A percentile compares a stretch with the other conserved stretches of the same genome.
Evolutionary conservation across 2,797 vertebrate species (phyloP).

Genomic region (Adelosebastes latens): DNA sequence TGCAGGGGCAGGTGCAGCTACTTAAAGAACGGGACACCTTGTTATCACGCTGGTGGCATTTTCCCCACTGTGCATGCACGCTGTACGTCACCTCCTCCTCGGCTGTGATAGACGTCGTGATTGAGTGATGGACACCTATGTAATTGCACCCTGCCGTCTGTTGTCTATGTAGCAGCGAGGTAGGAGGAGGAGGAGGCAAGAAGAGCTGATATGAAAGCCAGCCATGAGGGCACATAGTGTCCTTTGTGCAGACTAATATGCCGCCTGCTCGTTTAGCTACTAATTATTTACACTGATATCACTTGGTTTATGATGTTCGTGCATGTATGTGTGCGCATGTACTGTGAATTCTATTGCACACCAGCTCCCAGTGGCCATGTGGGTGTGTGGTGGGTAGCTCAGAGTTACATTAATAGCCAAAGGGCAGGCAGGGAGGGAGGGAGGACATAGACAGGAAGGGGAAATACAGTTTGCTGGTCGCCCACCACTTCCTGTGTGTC

Average conservation of each 20-base stretch:
- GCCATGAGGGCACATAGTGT: slow-evolving; percentile 30
- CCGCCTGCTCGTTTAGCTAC: slow-evolving; percentile 49
- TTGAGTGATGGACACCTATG: slow-evolving; percentile 56
- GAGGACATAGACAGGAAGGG: slow-evolving; percentile 83
- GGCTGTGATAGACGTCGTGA: slow-evolving; percentile 34
- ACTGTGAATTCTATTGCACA: slow-evolving; percentile 56
- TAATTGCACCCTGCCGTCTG: slow-evolving; percentile 54
- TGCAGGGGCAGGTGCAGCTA: slow-evolving; percentile 21
- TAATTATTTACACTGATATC: slow-evolving; percentile 64
- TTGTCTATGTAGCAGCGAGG: slow-evolving; percentile 36
- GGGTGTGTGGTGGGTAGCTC: slow-evolving; percentile 83
- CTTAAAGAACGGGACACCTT: slow-evolving; percentile 32
- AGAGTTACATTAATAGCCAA: slow-evolving; percentile 84
- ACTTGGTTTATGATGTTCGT: slow-evolving; percentile 43
- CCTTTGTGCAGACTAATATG: slow-evolving; percentile 45
- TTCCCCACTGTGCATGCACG: slow-evolving; percentile 38
- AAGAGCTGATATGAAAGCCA: slow-evolving; percentile 1
- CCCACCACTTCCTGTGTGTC: slow-evolving; percentile 86
- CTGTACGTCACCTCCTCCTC: slow-evolving; percentile 34
- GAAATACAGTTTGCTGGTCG: slow-evolving; percentile 86
- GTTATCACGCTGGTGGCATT: slow-evolving; percentile 46
- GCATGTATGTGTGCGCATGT: slow-evolving; percentile 31
- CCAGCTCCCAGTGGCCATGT: slow-evolving; percentile 74
- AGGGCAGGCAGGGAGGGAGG: slow-evolving; percentile 75
- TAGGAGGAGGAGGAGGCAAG: slow-evolving; percentile 18